phyloP scores from a whole-genome alignment of 64 coral and sea anemone genomes.

The Pachyseris speciosa region DNA sequence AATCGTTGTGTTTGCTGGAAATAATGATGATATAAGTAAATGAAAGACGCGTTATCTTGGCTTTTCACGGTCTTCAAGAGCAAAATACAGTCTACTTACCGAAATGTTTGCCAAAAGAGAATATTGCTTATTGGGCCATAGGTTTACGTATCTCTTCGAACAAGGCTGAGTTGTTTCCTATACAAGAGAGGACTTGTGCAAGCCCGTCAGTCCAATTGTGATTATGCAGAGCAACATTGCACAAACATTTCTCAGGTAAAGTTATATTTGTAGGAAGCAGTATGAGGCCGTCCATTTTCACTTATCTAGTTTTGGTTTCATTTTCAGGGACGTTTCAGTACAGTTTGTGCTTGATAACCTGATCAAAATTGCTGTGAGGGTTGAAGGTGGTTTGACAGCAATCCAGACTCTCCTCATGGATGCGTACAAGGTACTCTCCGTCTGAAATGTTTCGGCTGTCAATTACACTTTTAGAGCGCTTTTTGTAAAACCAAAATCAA shows the following conservation, averaged over 20 bases:
- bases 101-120: no score
- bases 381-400: slow-evolving; percentile 51
- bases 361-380: slow-evolving; percentile 79
- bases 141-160: no score
- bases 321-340: slow-evolving; percentile 76
- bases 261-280: no score
- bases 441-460: neutral
- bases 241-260: no score
- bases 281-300: neutral
- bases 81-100: no score
- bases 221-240: neutral
- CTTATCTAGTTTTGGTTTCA: neutral
- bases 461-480: neutral
- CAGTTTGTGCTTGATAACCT: slow-evolving; percentile 88
- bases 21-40: no score
- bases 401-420: slow-evolving; percentile 76
- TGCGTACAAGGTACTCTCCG: slow-evolving; percentile 38
- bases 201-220: neutral
- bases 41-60: no score
- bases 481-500: neutral
- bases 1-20: no score
- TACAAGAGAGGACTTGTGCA: no score
- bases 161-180: no score
- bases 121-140: no score
- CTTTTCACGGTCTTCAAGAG: no score